Evolutionary conservation across 2,113 vertebrate species (phyloP).

Genomic region (Oreochromis tanganicae): DNA sequence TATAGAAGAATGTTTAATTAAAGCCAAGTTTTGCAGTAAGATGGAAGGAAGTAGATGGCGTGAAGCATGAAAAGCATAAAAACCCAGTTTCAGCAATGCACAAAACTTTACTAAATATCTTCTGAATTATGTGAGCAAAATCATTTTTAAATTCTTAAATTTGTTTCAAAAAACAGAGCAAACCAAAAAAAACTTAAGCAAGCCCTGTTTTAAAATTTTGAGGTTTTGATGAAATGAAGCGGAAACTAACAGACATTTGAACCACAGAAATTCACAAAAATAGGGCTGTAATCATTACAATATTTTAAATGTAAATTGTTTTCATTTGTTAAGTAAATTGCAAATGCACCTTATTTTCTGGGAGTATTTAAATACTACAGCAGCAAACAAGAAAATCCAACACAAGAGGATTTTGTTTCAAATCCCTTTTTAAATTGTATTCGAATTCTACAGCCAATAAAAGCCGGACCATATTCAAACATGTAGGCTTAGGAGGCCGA

Average conservation of each 20-base stretch:
- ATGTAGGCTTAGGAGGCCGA: background rate
- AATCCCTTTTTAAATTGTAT: background rate
- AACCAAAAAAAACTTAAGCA: background rate
- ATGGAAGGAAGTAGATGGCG: background rate
- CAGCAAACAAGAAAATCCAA: background rate
- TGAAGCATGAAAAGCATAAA: background rate
- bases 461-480: constrained; percentile 3
- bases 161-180: background rate
- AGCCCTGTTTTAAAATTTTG: background rate
- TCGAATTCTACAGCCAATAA: background rate
- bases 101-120: background rate
- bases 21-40: constrained; percentile 40
- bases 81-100: background rate
- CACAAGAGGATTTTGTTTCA: background rate
- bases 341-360: background rate
- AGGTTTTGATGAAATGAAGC: background rate
- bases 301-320: background rate
- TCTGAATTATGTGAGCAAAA: background rate
- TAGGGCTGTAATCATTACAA: background rate
- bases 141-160: background rate
- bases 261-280: background rate
- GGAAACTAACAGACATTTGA: background rate
- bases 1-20: constrained; percentile 70
- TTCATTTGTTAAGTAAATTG: background rate
- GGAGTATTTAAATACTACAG: background rate